Evolutionary conservation across 1,140 invertebrate genomes (phyloP).

Genomic region (Drosophila nasuta): DNA sequence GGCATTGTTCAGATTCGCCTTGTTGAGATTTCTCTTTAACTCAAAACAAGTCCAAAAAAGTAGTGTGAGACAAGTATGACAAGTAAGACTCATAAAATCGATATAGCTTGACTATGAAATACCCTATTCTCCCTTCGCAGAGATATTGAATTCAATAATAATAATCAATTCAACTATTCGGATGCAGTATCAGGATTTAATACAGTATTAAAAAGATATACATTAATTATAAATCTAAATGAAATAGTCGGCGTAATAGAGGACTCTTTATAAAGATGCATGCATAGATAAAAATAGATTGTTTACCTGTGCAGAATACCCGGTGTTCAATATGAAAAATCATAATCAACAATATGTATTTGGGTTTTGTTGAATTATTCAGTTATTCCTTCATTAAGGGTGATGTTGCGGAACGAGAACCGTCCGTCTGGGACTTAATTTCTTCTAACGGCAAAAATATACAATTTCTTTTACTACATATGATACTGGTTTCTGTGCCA

Average conservation of each 20-base stretch:
- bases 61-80: constrained; percentile 42
- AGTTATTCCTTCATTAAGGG: constrained; percentile 46
- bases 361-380: constrained; percentile 49
- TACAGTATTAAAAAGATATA: no score
- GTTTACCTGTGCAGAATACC: constrained; percentile 20
- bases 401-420: constrained; percentile 4
- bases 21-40: constrained; percentile 60
- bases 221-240: neutral
- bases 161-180: neutral
- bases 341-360: constrained; percentile 40
- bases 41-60: constrained; percentile 58
- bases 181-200: neutral
- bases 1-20: constrained; percentile 56
- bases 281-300: neutral
- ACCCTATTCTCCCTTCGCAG: constrained; percentile 10
- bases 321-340: constrained; percentile 6
- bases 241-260: neutral
- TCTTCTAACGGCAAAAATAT: constrained; percentile 45
- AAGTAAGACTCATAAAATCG: constrained; percentile 9
- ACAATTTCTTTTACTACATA: constrained; percentile 35
- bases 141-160: neutral
- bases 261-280: no score
- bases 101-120: constrained; percentile 10
- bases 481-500: constrained; percentile 38
- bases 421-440: constrained; percentile 5